phyloP scores from a whole-genome alignment of 2,888 invertebrate genomes.

The Eupsilia transversa region DNA sequence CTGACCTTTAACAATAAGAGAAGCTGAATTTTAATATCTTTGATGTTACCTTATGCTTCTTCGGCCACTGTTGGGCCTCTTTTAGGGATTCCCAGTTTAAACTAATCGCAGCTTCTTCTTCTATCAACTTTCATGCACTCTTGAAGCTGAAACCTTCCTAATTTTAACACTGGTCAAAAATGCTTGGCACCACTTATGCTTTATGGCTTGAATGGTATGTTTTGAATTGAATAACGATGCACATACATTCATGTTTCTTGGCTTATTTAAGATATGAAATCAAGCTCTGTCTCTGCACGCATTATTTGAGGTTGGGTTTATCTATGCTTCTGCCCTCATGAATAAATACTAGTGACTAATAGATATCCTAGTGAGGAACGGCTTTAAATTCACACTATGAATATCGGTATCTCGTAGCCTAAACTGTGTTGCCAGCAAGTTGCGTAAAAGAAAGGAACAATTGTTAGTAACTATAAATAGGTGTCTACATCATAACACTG shows the following conservation, averaged over 20 bases:
- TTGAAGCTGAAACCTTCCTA: background rate
- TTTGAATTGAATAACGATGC: background rate
- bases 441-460: constrained; percentile 14
- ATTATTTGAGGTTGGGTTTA: background rate
- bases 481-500: background rate
- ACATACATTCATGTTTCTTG: background rate
- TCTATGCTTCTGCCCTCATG: background rate
- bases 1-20: background rate
- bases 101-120: background rate
- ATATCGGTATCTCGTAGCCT: constrained; percentile 1
- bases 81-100: background rate
- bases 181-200: background rate
- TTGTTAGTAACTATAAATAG: constrained; percentile 2
- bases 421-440: background rate
- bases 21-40: background rate
- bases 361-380: background rate
- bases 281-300: background rate
- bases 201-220: background rate
- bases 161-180: background rate
- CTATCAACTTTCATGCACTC: too few relatives aligned
- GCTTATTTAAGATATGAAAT: constrained; percentile 7
- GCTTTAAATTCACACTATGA: background rate
- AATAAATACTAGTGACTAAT: background rate
- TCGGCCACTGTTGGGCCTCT: background rate
- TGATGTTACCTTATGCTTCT: background rate